Conservation (phyloP, 1,140 invertebrate species). For the Pachyrhynchus sulphureomaculatus region DNA sequence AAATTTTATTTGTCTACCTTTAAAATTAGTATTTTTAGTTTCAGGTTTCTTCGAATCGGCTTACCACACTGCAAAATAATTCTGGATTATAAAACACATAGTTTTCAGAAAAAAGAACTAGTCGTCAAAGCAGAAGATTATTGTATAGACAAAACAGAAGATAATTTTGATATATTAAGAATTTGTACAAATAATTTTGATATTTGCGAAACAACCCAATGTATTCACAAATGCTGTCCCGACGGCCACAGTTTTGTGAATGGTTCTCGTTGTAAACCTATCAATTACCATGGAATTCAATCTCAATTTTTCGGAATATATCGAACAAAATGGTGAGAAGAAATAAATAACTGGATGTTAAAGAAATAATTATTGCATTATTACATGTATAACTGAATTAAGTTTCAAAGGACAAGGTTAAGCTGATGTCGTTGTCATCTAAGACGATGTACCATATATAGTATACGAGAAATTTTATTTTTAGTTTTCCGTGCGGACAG, state of each 20-base stretch:
- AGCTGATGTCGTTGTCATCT: no score
- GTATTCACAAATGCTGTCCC: slow-evolving; percentile 42
- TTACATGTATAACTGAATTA: no score
- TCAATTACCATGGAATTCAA: slow-evolving; percentile 31
- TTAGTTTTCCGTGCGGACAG: no score
- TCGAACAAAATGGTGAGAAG: slow-evolving; percentile 3
- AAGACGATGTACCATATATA: no score
- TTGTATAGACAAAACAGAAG: slow-evolving; percentile 30
- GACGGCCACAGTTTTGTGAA: slow-evolving; percentile 40
- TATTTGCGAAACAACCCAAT: slow-evolving; percentile 29
- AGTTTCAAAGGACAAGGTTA: no score
- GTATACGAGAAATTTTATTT: no score
- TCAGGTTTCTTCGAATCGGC: slow-evolving; percentile 12
- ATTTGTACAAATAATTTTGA: slow-evolving; percentile 30
- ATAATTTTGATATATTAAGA: slow-evolving; percentile 15
- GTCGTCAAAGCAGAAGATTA: slow-evolving; percentile 8
- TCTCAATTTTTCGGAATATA: slow-evolving; percentile 17
- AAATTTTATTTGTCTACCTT: no score
- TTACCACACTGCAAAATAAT: slow-evolving; percentile 26
- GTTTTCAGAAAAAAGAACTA: slow-evolving; percentile 2
- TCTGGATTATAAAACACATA: not conserved
- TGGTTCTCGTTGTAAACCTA: slow-evolving; percentile 32
- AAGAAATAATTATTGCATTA: no score
- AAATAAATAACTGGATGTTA: no score
- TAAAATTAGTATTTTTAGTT: slow-evolving; percentile 1